phyloP scores from a whole-genome alignment of 2,113 vertebrate genomes.

The Tyto alba region DNA sequence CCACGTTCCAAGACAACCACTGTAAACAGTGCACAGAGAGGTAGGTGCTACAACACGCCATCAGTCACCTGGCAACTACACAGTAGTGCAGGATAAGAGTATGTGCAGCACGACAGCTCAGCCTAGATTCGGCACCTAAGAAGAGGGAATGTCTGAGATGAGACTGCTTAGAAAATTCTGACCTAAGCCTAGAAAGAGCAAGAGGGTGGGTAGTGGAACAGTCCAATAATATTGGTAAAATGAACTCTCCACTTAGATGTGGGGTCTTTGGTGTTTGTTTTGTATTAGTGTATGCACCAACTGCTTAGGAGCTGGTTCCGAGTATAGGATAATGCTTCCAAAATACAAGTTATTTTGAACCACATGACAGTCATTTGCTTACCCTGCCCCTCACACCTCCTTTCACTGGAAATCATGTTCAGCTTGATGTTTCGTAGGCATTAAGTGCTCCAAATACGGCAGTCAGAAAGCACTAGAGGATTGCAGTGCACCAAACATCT shows the following conservation, averaged over 20 bases:
- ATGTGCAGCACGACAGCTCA: background rate
- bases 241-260: background rate
- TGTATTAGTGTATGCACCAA: background rate
- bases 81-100: accelerated
- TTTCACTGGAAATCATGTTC: background rate
- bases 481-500: background rate
- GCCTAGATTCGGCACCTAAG: background rate
- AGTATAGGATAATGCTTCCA: background rate
- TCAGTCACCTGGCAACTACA: background rate
- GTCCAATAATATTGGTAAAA: background rate
- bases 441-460: conserved; percentile 59
- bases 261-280: background rate
- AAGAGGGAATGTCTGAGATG: background rate
- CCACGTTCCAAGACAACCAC: background rate
- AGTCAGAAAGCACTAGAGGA: conserved; percentile 9
- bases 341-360: conserved; percentile 1
- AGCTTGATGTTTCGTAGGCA: background rate
- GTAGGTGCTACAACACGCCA: background rate
- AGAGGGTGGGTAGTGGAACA: background rate
- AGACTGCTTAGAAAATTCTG: background rate
- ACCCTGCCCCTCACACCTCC: background rate
- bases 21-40: background rate
- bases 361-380: background rate
- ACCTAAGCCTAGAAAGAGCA: background rate
- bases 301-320: background rate